These are phyloP conservation scores for Schmidtea mediterranea DNA, from an alignment of 1,140 invertebrate species.

Conservation along the genomic window DNA sequence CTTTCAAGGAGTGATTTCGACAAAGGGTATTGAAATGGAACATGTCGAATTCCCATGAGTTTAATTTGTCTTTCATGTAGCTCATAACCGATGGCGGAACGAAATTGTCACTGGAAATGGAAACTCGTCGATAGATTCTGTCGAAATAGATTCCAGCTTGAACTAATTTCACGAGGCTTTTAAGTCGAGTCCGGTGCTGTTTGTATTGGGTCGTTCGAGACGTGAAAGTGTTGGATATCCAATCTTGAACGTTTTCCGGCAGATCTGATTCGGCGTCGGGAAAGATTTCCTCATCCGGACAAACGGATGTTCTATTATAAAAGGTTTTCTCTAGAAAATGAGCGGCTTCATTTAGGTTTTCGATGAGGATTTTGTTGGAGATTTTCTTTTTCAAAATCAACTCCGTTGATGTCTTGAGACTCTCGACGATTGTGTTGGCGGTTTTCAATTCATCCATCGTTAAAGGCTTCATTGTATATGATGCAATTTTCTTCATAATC, in stretches of 20 bases:
- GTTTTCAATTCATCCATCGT: too few relatives aligned
- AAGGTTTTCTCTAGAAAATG: too few relatives aligned
- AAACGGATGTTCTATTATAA: too few relatives aligned
- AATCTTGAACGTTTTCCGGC: slow-evolving; percentile 62
- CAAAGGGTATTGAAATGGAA: slow-evolving; percentile 52
- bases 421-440: too few relatives aligned
- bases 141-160: slow-evolving; percentile 74
- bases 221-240: slow-evolving; percentile 74
- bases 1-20: slow-evolving; percentile 49
- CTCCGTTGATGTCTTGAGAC: too few relatives aligned
- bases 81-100: not conserved
- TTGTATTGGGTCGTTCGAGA: slow-evolving; percentile 21
- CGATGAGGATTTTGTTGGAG: too few relatives aligned
- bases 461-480: too few relatives aligned
- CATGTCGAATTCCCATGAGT: slow-evolving; percentile 69
- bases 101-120: not conserved
- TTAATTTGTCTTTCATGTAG: slow-evolving; percentile 24
- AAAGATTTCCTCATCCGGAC: too few relatives aligned
- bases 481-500: too few relatives aligned
- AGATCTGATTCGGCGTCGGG: slow-evolving; percentile 24
- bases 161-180: slow-evolving; percentile 64
- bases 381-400: too few relatives aligned
- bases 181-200: not conserved
- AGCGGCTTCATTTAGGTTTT: too few relatives aligned
- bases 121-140: slow-evolving; percentile 22